phyloP scores from a whole-genome alignment of 1,140 invertebrate species.

The Vanessa tameamea region DNA sequence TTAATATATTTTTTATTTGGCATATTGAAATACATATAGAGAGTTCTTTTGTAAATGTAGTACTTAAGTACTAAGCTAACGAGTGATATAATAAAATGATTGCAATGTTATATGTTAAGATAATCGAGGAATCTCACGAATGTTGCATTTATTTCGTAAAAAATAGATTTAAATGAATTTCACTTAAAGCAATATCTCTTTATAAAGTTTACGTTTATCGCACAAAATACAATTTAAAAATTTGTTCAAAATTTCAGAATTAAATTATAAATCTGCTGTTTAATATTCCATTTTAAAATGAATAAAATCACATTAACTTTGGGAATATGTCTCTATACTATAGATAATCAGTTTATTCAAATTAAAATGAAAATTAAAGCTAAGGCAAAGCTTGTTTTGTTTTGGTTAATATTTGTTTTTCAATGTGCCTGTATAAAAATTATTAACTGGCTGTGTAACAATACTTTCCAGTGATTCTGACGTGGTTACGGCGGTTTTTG shows the following conservation, averaged over 20 bases:
- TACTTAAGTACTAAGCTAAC: too few species aligned
- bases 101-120: background rate
- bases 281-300: too few species aligned
- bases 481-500: conserved; percentile 18
- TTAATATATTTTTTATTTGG: background rate
- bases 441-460: conserved; percentile 9
- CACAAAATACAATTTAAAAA: too few species aligned
- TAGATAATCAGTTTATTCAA: too few species aligned
- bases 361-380: background rate
- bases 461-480: conserved; percentile 22
- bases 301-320: too few species aligned
- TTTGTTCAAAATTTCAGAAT: too few species aligned
- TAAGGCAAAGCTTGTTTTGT: background rate
- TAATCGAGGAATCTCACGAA: conserved; percentile 1
- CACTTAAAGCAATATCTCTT: background rate
- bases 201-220: background rate
- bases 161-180: background rate
- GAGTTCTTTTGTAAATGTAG: background rate
- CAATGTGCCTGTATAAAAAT: conserved; percentile 6
- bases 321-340: too few species aligned
- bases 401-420: background rate
- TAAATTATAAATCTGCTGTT: too few species aligned
- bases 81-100: background rate
- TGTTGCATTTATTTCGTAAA: conserved; percentile 15
- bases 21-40: background rate